A percentile compares a stretch with the other conserved stretches of the same genome.
phyloP scores from a whole-genome alignment of 1,140 invertebrate species.

The Cotesia chilonis region DNA sequence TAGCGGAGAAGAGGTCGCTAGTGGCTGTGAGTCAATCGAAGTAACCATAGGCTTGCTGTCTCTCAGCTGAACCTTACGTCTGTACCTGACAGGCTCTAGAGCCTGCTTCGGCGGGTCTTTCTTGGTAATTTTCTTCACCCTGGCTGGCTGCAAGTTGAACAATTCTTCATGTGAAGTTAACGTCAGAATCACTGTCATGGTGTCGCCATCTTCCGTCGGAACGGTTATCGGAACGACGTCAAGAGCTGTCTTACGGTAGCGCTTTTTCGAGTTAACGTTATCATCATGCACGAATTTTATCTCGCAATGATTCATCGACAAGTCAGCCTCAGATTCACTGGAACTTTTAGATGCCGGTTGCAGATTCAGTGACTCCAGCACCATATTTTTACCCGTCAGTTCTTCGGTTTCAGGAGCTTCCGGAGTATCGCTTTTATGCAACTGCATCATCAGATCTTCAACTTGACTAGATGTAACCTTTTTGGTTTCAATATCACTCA shows the following conservation, averaged over 20 bases:
- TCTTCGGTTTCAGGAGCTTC: neutral
- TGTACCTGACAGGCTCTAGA: neutral
- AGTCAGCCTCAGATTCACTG: neutral
- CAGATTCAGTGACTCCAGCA: conserved; percentile 57
- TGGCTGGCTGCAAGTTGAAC: no score
- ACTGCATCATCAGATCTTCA: conserved; percentile 23
- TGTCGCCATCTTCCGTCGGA: no score
- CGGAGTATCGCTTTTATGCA: no score
- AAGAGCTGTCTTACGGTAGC: conserved; percentile 30
- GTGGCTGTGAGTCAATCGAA: conserved; percentile 8
- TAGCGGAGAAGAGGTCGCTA: conserved; percentile 27
- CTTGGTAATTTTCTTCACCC: no score
- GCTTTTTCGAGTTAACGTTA: conserved; percentile 43
- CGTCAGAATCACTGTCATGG: no score
- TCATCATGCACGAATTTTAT: conserved; percentile 56
- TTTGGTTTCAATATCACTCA: conserved; percentile 43
- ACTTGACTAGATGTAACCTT: conserved; percentile 37
- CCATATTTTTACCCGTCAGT: conserved; percentile 44
- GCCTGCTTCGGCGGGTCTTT: no score
- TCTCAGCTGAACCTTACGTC: neutral
- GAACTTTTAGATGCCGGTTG: conserved; percentile 53
- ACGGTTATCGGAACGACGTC: no score
- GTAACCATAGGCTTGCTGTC: neutral
- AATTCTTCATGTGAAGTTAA: no score
- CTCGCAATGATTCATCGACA: conserved; percentile 24